Conservation (phyloP, 2,113 vertebrate species). For the Xiphias gladius region DNA sequence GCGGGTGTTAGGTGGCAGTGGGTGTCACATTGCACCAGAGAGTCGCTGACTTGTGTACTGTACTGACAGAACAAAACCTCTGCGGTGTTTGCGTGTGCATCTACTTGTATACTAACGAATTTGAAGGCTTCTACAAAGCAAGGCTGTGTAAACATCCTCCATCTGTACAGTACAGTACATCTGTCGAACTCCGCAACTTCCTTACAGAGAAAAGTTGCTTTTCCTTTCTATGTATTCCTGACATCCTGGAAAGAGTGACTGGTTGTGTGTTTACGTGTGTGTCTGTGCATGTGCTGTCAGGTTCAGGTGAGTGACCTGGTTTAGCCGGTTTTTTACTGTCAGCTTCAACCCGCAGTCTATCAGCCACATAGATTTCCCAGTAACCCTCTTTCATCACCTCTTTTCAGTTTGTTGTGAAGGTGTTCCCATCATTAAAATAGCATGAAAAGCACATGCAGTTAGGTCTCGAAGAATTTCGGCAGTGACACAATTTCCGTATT, state of each 20-base stretch:
- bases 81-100: conserved; percentile 30
- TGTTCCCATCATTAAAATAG: conserved; percentile 32
- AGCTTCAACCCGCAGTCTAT: conserved; percentile 21
- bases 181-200: conserved; percentile 15
- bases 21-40: conserved; percentile 55
- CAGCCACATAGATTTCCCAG: conserved; percentile 44
- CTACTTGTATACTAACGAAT: conserved; percentile 10
- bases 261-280: conserved; percentile 19
- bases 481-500: too few species aligned
- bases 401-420: conserved; percentile 9
- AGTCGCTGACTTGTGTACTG: conserved; percentile 19
- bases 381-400: conserved; percentile 22
- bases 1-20: conserved; percentile 27
- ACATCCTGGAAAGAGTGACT: not conserved
- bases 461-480: too few species aligned
- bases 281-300: conserved; percentile 22
- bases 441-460: not conserved
- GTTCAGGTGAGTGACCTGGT: conserved; percentile 63
- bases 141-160: conserved; percentile 18
- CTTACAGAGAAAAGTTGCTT: conserved; percentile 19
- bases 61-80: conserved; percentile 30
- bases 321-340: conserved; percentile 68
- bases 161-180: not conserved
- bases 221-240: conserved; percentile 16
- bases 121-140: conserved; percentile 11